These are phyloP conservation scores for Gracilinanus agilis DNA, from an alignment of 2,113 vertebrate species.

Conservation along the genomic window DNA sequence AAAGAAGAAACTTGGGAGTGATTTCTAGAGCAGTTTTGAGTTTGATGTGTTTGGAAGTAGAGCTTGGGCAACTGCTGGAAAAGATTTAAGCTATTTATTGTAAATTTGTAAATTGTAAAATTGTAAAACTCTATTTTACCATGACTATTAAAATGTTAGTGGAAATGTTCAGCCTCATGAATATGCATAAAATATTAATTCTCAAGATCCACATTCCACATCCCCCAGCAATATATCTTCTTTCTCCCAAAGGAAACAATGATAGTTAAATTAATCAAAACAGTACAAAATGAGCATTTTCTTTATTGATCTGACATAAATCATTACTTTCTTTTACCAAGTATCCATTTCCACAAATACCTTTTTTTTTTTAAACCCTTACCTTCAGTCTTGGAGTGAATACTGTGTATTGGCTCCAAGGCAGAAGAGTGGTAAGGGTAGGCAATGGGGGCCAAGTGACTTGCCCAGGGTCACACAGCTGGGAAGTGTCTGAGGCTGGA, in stretches of 20 bases:
- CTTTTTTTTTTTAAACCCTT: too few species aligned
- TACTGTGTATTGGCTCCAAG: too few species aligned
- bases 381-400: too few species aligned
- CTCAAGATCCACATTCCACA: not conserved
- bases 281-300: not conserved
- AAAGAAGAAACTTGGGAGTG: constrained; percentile 15
- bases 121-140: not conserved
- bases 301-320: not conserved
- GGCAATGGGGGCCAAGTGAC: too few species aligned
- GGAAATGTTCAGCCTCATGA: not conserved
- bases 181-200: not conserved
- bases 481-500: too few species aligned
- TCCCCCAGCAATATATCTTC: not conserved
- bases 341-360: not conserved
- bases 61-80: constrained; percentile 25
- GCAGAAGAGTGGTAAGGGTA: too few species aligned
- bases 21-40: not conserved
- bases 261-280: not conserved
- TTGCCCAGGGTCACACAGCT: too few species aligned
- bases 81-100: not conserved
- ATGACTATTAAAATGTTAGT: constrained; percentile 12
- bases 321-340: not conserved
- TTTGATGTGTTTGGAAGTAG: constrained; percentile 7
- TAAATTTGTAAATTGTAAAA: not conserved
- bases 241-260: not conserved